These are phyloP conservation scores for Sturmia bella DNA, from an alignment of 2,888 invertebrate genomes.

Conservation along the genomic window DNA sequence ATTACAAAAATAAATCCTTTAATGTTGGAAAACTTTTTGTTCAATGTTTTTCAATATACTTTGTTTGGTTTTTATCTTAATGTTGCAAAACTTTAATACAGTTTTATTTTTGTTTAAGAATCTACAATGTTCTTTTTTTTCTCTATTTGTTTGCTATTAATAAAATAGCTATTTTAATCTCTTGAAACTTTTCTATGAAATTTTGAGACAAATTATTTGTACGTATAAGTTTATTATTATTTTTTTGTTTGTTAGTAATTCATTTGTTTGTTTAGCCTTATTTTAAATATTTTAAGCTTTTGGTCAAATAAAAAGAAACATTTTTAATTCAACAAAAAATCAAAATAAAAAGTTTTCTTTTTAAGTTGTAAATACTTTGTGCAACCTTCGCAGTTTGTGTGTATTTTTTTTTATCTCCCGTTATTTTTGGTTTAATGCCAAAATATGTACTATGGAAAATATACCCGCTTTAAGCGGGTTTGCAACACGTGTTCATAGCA, in stretches of 20 bases:
- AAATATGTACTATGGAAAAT: background rate
- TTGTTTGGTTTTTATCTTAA: conserved; percentile 9
- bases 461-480: background rate
- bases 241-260: conserved; percentile 29
- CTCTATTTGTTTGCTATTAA: conserved; percentile 36
- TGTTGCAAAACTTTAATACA: conserved; percentile 20
- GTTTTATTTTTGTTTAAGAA: conserved; percentile 9
- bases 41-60: background rate
- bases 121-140: background rate
- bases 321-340: background rate
- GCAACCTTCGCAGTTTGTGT: conserved; percentile 46
- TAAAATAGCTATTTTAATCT: conserved; percentile 33
- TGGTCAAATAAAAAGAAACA: conserved; percentile 25
- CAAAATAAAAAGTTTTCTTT: conserved; percentile 26
- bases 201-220: conserved; percentile 42
- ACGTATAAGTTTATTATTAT: background rate
- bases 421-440: background rate
- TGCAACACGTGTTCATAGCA: background rate
- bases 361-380: conserved; percentile 49
- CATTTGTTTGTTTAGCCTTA: conserved; percentile 49
- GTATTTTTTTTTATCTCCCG: background rate
- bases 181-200: conserved; percentile 30
- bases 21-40: conserved; percentile 19
- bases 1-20: conserved; percentile 25
- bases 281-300: conserved; percentile 46